Evolutionary conservation across 2,888 invertebrate genomes (phyloP), one percentile per base, ranked within the genome.

Genomic region (Calameuta pallipes): DNA sequence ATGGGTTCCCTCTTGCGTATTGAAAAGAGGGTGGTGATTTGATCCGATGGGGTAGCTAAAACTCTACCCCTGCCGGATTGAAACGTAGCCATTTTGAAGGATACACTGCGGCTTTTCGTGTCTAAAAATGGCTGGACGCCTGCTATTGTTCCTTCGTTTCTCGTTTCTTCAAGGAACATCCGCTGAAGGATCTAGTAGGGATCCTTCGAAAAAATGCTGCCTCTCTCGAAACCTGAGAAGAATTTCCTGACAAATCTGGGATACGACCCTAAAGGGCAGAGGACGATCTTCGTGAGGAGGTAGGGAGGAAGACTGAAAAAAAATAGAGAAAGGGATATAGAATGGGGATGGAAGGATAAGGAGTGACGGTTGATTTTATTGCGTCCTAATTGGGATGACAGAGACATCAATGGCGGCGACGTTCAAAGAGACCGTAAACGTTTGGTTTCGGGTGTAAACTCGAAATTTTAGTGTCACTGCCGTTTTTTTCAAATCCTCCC

Each of bases 361-460:
- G 56, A 15, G 56, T 56, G 56, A 56, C 56, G 56, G 56, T 56
- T 56, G 56, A 83, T 84, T 91, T 91, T 91, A 91, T 83, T 85
- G 85, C 85, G 82, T 88, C 88, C 90, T 91, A 91, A 91, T 91
- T 91, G 89, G 89, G 89, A 90, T 88, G 89, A 91, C 90, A 90
- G 90, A 90, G 90, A 91, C 90, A 88, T 91, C 90, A 90, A 89
- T 90, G 88, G 90, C 89, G 90, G 89, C 86, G 80, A 73, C 80
- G 83, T 81, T 89, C 86, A 89, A 88, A 89, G 87, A 81, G 83
- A 84, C 84, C 85, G 84, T 87, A 88, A 89, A 88, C 80, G 85
- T 89, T 87, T 88, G 85, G 87, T 71, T 87, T 88, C 85, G 88
- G 89, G 87, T 91, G 89, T 91, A 91, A 90, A 91, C 87, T 89